phyloP scores from a whole-genome alignment of 2,888 invertebrate genomes.

The Eristalinus aeneus region DNA sequence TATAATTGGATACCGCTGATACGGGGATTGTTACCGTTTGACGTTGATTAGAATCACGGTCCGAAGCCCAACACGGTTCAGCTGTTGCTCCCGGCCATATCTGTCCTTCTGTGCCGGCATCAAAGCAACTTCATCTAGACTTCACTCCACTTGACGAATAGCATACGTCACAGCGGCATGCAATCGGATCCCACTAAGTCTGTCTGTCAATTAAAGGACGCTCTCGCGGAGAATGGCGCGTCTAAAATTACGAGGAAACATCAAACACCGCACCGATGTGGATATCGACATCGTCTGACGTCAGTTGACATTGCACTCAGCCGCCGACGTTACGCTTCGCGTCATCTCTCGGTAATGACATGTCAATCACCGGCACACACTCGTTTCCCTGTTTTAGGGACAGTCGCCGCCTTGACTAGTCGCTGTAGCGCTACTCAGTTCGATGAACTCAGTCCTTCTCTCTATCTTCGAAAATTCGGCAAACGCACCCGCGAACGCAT shows the following conservation, averaged over 20 bases:
- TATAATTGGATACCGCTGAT: background rate
- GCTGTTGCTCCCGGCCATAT: background rate
- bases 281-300: slow-evolving; percentile 54
- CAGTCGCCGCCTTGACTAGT: background rate
- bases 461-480: too few species aligned
- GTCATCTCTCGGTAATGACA: slow-evolving; percentile 51
- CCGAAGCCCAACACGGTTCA: background rate
- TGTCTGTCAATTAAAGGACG: slow-evolving; percentile 63
- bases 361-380: slow-evolving; percentile 60
- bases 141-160: slow-evolving; percentile 18
- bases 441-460: slow-evolving; percentile 56
- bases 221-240: slow-evolving; percentile 11
- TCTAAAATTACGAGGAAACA: slow-evolving; percentile 58
- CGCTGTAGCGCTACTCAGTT: slow-evolving; percentile 33
- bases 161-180: slow-evolving; percentile 6
- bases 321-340: background rate
- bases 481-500: slow-evolving; percentile 17
- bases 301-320: slow-evolving; percentile 18
- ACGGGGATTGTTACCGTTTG: background rate
- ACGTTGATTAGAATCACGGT: too few species aligned
- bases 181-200: background rate
- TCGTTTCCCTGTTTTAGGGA: slow-evolving; percentile 53
- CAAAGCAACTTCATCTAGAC: background rate
- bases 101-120: background rate
- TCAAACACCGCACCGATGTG: slow-evolving; percentile 44